Base-by-base conservation (phyloP, 2,888 invertebrate genomes). In the Cordylochernes scorpioides region DNA sequence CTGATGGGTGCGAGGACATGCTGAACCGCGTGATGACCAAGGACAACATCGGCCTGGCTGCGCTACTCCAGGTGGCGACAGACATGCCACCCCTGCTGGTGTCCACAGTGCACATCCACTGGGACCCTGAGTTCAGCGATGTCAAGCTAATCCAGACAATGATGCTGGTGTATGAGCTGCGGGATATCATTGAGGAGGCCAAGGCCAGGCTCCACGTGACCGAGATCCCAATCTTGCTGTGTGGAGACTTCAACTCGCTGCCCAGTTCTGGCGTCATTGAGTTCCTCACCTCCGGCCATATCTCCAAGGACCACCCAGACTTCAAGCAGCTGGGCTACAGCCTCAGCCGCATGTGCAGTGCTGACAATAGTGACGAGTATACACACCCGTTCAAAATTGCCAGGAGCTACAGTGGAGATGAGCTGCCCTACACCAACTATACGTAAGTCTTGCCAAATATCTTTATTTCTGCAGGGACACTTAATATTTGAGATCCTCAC, bases 121-220 rank as follows among this genome's bases (percentile, higher is more conserved):
- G 97, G 97, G 94, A 99, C 62, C 97, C 97, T 0, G 91, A 97
- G 59, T 94, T 73, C 58, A 88, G 91, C 54, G 97, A 97, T 58
- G 97, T 97, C 27, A 97, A 97, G 58, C 65, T 99, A 26, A 88
- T 99, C 41, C 97, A 97, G 58, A 86, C 88, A 18, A 88, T 94
- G 77, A 91, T 97, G 88, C 59, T 97, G 43, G 75, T 84, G 58
- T 75, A 82, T 53, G 91, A 94, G 55, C 60, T 97, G 44, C 69
- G 75, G 49, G 63, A 67, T 37, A 78, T 86, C 39, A 61, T 80
- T 39, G 78, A 84, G 48, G 77, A 80, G 53, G 72, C 75, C 18
- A 69, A 71, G 39, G 67, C 72, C 45, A 32, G 36, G 24, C 24
- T 31, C 5, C 42, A 40, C 21, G 36, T 42, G 9, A 51, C 65